Base-by-base conservation (phyloP, 1,140 invertebrate species). In the Micrasema longulum region DNA sequence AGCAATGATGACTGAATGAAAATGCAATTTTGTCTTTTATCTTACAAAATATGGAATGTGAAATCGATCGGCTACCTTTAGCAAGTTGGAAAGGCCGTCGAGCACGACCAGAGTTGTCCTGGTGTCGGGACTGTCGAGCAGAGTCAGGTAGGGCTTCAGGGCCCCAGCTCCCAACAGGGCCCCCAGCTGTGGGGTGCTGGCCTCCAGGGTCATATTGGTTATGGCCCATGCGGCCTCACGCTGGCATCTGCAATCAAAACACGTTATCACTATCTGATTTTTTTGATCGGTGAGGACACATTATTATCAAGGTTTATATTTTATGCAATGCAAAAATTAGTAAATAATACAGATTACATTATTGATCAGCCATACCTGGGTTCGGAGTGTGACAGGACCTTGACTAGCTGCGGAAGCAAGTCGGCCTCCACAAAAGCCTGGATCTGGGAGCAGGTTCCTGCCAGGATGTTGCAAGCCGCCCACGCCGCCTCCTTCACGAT, bases 161-260 rank as follows among this genome's bases (percentile, higher is more conserved):
- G 97, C 93, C n/a, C 93, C 93, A 77, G 91, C 89, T 69, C 91
- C 86, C 47, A 99, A 91, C 41, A 99, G 86, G 74, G 91, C 90
- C 3, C 91, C 89, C 9, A 94, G 88, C 85, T 99, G 97, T 26
- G 93, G 89, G 55, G 91, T 90, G 26, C 91, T 93, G 0, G 97
- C 98, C 77, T 95, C 97, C 66, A 99, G 95, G 16, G 97, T 99
- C 53, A 98, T 90, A 83, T 99, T 99, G 60, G 95, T 98, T 38
- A 99, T 93, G 0, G 96, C 97, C 97, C 97, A 99, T 0, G 97
- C 97, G 12, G 97, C 97, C 87, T 99, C 97, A 78, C 99, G 99
- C 80, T 99, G 97, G 9, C 96, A 98, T 85, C 98, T 97, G 35
- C 93, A 94, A 43, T 2, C 36, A 7, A 38, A 38, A 38, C 36